Conservation (phyloP, 2,113 vertebrate species). For the Mobula hypostoma region DNA sequence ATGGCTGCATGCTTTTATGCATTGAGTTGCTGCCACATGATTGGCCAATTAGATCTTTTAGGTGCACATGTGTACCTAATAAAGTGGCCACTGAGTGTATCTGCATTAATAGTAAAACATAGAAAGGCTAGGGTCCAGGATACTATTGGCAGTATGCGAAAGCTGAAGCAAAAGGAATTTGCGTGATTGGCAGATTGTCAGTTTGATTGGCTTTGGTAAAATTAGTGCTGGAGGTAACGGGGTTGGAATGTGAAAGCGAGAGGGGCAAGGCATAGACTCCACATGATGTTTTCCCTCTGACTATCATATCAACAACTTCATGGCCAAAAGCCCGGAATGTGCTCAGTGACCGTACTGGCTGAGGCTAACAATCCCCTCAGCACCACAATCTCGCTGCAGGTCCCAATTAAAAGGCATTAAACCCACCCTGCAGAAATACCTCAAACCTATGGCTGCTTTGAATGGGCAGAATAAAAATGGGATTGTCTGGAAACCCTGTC, state of each 20-base stretch:
- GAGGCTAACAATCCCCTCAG: neutral
- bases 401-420: neutral
- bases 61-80: no score
- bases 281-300: slow-evolving; percentile 50
- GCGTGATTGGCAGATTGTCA: no score
- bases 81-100: no score
- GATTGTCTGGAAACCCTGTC: no score
- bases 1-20: no score
- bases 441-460: neutral
- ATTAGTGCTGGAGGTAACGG: slow-evolving; percentile 40
- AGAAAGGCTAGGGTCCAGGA: neutral
- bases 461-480: neutral
- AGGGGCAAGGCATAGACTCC: slow-evolving; percentile 43
- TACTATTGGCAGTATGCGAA: neutral
- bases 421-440: neutral
- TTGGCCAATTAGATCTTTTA: no score
- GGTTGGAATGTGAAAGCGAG: slow-evolving; percentile 45
- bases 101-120: neutral
- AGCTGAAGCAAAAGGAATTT: neutral
- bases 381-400: neutral
- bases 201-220: neutral
- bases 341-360: slow-evolving; percentile 30
- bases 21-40: no score
- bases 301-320: slow-evolving; percentile 45
- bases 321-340: slow-evolving; percentile 46